phyloP scores from a whole-genome alignment of 2,888 invertebrate genomes.

The Acanthosoma haemorrhoidale region DNA sequence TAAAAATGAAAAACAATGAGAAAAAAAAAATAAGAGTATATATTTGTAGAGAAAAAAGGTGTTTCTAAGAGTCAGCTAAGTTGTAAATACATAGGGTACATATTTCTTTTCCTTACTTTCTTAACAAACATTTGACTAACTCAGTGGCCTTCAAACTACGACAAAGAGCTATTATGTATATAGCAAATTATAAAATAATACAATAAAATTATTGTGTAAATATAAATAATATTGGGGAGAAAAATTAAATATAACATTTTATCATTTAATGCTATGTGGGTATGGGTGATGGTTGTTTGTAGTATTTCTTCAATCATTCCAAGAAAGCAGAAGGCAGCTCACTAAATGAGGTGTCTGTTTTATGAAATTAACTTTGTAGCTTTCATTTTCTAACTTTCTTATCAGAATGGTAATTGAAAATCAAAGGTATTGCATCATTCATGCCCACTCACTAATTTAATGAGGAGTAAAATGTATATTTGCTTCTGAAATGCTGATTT shows the following conservation, averaged over 20 bases:
- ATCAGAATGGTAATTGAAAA: too few species aligned
- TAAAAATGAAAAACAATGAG: not conserved
- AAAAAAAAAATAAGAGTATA: constrained; percentile 6
- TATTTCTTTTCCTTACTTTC: not conserved
- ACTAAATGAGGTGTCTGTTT: too few species aligned
- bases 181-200: not conserved
- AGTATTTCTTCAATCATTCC: too few species aligned
- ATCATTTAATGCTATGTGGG: not conserved
- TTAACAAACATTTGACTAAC: constrained; percentile 7
- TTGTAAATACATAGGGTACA: not conserved
- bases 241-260: not conserved
- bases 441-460: not conserved
- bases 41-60: constrained; percentile 17
- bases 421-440: constrained; percentile 8
- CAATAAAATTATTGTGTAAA: not conserved
- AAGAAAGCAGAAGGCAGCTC: too few species aligned
- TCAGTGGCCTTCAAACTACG: constrained; percentile 21
- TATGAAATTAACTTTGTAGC: too few species aligned
- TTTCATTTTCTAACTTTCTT: too few species aligned
- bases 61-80: not conserved
- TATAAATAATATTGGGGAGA: not conserved
- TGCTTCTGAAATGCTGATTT: constrained; percentile 15
- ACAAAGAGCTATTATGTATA: constrained; percentile 22
- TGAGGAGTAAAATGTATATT: not conserved
- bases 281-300: not conserved